Percentiles rank a stretch among this genome's conserved stretches.
Evolutionary conservation across 2,113 vertebrate species (phyloP).

Genomic region (Cnemophilus loriae): DNA sequence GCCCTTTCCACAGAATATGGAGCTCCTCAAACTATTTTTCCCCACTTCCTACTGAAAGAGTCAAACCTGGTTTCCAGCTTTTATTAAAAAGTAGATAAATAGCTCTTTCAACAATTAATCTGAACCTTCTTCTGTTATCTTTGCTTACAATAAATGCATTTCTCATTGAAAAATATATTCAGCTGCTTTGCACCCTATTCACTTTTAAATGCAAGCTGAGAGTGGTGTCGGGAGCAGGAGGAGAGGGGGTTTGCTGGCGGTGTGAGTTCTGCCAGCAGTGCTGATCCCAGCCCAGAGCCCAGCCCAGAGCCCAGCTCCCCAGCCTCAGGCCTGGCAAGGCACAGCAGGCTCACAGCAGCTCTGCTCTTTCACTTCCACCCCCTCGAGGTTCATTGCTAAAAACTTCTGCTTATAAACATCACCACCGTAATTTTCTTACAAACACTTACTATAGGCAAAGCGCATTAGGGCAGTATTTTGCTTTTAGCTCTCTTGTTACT

Average conservation of each 20-base stretch:
- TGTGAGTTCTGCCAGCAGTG: fast-evolving
- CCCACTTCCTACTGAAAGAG: neutral
- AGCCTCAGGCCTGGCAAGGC: too few relatives aligned
- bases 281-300: neutral
- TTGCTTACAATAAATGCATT: neutral
- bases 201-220: neutral
- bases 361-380: neutral
- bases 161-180: neutral
- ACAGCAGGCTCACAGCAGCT: neutral
- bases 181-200: neutral
- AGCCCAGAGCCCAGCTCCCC: neutral
- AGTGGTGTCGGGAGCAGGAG: fast-evolving
- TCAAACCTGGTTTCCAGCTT: neutral
- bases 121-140: fast-evolving
- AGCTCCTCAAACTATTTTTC: neutral
- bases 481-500: neutral
- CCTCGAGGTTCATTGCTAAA: neutral
- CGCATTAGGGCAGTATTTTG: neutral
- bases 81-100: neutral
- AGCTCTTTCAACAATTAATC: neutral
- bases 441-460: neutral
- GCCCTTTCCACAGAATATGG: neutral
- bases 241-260: fast-evolving
- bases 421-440: neutral
- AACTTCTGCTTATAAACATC: neutral